A percentile compares a stretch with the other conserved stretches of the same genome.
Evolutionary conservation across 2,888 invertebrate species (phyloP).

Genomic region (Heliconius sara): DNA sequence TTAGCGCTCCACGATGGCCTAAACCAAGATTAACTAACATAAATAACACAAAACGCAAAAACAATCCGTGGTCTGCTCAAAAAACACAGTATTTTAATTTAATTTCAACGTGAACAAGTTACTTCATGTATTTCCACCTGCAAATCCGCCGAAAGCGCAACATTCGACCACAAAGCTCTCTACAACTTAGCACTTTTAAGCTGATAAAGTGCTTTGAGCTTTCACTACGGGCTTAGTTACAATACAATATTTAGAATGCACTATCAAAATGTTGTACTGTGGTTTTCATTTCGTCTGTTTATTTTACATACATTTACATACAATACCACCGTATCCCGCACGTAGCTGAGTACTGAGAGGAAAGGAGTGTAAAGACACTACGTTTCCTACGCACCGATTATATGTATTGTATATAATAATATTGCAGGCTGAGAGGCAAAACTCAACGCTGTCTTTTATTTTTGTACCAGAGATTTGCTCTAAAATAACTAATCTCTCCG

Average conservation of each 20-base stretch:
- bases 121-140: slow-evolving; percentile 27
- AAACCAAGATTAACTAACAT: background rate
- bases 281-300: background rate
- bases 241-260: slow-evolving; percentile 28
- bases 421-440: too few species aligned
- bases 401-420: too few species aligned
- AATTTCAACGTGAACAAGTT: slow-evolving; percentile 24
- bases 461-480: too few species aligned
- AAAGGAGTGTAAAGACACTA: too few species aligned
- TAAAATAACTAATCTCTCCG: too few species aligned
- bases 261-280: slow-evolving; percentile 11
- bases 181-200: slow-evolving; percentile 38
- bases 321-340: too few species aligned
- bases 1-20: background rate
- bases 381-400: too few species aligned
- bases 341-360: too few species aligned
- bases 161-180: slow-evolving; percentile 40
- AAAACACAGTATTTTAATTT: slow-evolving; percentile 9
- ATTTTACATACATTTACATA: background rate
- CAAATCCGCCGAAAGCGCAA: slow-evolving; percentile 34
- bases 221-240: slow-evolving; percentile 25
- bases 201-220: slow-evolving; percentile 40
- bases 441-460: too few species aligned
- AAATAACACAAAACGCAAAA: background rate
- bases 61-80: background rate